These are phyloP conservation scores for Coendou prehensilis DNA, from an alignment of 2,797 vertebrate genomes.

Conservation along the genomic window DNA sequence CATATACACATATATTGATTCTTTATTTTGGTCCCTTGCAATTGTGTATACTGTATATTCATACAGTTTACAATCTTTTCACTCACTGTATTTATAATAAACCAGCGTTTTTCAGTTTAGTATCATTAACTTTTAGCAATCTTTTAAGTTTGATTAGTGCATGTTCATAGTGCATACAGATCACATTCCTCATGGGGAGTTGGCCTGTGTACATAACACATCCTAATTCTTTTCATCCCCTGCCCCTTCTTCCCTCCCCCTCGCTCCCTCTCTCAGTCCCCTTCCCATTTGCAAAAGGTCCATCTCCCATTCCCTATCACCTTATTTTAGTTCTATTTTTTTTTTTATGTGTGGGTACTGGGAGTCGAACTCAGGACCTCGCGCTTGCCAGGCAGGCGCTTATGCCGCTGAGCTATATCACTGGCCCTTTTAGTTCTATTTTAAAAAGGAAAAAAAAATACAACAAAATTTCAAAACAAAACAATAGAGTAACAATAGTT, in stretches of 20 bases:
- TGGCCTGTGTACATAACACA: neutral
- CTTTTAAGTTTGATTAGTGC: too few species aligned
- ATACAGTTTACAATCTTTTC: neutral
- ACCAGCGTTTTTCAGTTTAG: neutral
- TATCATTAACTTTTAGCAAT: too few species aligned
- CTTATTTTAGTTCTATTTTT: too few species aligned
- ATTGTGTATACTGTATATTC: neutral
- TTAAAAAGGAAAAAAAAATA: too few species aligned
- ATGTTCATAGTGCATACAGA: neutral
- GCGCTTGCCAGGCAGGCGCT: too few species aligned
- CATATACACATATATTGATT: neutral
- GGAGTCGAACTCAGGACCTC: too few species aligned
- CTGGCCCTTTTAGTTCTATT: too few species aligned
- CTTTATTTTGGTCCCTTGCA: neutral
- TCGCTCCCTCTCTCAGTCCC: neutral
- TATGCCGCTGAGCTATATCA: too few species aligned
- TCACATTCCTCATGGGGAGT: neutral
- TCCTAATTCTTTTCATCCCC: neutral
- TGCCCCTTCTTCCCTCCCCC: neutral
- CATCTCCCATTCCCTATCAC: too few species aligned
- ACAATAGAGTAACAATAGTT: neutral
- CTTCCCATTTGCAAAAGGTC: too few species aligned
- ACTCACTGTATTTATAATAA: neutral
- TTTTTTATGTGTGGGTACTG: too few species aligned
- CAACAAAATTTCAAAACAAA: neutral